These are phyloP conservation scores for Leucoptera coffeella DNA, from an alignment of 2,888 invertebrate genomes.

Conservation along the genomic window DNA sequence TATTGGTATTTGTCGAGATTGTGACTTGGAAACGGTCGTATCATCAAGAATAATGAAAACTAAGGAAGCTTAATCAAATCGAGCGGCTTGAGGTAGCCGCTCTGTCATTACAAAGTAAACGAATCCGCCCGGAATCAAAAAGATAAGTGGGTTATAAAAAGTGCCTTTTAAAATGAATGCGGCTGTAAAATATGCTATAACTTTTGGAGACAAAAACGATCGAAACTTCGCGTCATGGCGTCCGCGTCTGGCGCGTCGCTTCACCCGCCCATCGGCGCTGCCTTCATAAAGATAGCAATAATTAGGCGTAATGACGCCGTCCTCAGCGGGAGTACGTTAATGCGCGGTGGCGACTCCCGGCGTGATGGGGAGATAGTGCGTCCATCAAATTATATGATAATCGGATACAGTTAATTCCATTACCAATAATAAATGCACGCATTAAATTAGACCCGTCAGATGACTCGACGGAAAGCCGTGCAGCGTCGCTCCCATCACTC, in stretches of 20 bases:
- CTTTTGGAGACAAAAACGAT: constrained; percentile 16
- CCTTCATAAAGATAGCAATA: constrained; percentile 49
- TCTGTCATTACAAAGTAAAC: constrained; percentile 29
- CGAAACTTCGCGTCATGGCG: no score
- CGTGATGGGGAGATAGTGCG: constrained; percentile 42
- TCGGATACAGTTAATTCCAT: constrained; percentile 50
- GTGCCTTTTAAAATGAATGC: constrained; percentile 2
- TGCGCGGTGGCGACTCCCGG: constrained; percentile 33
- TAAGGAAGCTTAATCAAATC: constrained; percentile 15
- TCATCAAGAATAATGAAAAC: constrained; percentile 46
- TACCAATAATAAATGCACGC: constrained; percentile 52
- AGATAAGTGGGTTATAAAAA: constrained; percentile 3
- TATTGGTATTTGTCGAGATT: no score
- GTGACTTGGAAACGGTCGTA: constrained; percentile 30
- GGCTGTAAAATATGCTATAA: constrained; percentile 3
- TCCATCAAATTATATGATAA: constrained; percentile 53
- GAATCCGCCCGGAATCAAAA: constrained; percentile 1
- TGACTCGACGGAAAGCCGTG: constrained; percentile 40
- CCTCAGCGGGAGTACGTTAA: constrained; percentile 20
- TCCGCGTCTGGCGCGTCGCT: constrained; percentile 1
- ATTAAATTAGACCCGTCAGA: constrained; percentile 50
- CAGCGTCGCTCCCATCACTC: constrained; percentile 33
- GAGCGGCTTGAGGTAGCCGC: constrained; percentile 19
- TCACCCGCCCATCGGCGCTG: constrained; percentile 14
- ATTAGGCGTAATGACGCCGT: constrained; percentile 44